Conservation (phyloP, 2,888 invertebrate species). For the Xiphydria camelus region DNA sequence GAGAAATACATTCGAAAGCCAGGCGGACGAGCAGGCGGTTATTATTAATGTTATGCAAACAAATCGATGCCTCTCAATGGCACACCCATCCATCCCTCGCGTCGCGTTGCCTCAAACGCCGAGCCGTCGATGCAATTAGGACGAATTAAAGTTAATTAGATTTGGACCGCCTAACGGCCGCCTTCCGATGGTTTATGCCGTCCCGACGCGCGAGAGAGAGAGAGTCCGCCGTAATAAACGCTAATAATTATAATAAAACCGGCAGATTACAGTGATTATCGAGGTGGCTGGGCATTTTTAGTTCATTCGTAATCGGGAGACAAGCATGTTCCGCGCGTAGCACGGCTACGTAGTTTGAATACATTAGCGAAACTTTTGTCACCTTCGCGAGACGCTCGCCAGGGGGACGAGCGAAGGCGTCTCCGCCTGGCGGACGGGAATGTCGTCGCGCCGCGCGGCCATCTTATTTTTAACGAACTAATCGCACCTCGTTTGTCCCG, state of each 20-base stretch:
- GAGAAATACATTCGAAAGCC: not conserved
- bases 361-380: conserved; percentile 39
- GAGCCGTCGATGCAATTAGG: conserved; percentile 37
- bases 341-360: conserved; percentile 29
- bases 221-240: conserved; percentile 30
- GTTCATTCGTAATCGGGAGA: conserved; percentile 18
- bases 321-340: conserved; percentile 15
- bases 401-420: not conserved
- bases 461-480: too few relatives aligned
- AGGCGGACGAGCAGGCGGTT: not conserved
- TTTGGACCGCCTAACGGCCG: conserved; percentile 31
- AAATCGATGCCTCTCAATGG: not conserved
- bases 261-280: conserved; percentile 46
- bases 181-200: conserved; percentile 8
- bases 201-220: not conserved
- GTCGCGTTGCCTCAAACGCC: conserved; percentile 15
- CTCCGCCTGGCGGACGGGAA: too few relatives aligned
- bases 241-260: conserved; percentile 46
- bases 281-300: conserved; percentile 23
- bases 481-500: too few relatives aligned
- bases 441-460: too few relatives aligned
- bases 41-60: conserved; percentile 1
- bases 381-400: conserved; percentile 16
- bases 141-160: conserved; percentile 47
- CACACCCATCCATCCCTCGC: conserved; percentile 1